These are phyloP conservation scores for Galaxias olidus DNA, from an alignment of 2,797 vertebrate species.

Conservation along the genomic window DNA sequence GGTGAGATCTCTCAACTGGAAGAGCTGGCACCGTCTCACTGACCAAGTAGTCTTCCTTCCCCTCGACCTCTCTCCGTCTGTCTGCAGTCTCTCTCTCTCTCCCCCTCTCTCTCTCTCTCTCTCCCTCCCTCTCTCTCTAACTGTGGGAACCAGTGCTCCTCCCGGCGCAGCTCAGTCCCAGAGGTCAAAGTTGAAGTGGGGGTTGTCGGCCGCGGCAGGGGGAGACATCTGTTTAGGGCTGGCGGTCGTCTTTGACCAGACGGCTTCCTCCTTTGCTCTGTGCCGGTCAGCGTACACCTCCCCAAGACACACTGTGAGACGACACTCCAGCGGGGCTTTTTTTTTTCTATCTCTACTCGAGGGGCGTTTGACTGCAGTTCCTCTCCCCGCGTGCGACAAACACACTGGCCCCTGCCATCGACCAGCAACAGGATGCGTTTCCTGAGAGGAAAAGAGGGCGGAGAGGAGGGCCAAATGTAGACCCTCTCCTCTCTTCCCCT, in stretches of 20 bases:
- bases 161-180: constrained; percentile 26
- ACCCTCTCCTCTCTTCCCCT: constrained; percentile 20
- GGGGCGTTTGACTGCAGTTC: constrained; percentile 61
- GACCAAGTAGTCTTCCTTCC: constrained; percentile 46
- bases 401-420: constrained; percentile 75
- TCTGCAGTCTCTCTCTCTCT: constrained; percentile 5
- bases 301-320: constrained; percentile 58
- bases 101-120: constrained; percentile 16
- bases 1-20: constrained; percentile 28
- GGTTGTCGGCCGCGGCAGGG: constrained; percentile 42
- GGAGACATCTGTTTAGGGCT: constrained; percentile 39
- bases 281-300: constrained; percentile 1
- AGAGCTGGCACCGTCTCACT: constrained; percentile 36
- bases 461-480: constrained; percentile 71
- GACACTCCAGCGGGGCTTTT: constrained; percentile 61
- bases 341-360: no score
- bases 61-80: constrained; percentile 38
- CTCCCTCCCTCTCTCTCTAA: constrained; percentile 5
- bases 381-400: constrained; percentile 67
- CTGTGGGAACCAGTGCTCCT: neutral
- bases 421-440: constrained; percentile 96
- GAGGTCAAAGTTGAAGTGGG: constrained; percentile 60
- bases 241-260: constrained; percentile 35
- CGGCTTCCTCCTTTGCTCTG: constrained; percentile 37
- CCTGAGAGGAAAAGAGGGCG: constrained; percentile 89